Base-by-base conservation (phyloP, 2,888 invertebrate genomes). In the Mantis religiosa region DNA sequence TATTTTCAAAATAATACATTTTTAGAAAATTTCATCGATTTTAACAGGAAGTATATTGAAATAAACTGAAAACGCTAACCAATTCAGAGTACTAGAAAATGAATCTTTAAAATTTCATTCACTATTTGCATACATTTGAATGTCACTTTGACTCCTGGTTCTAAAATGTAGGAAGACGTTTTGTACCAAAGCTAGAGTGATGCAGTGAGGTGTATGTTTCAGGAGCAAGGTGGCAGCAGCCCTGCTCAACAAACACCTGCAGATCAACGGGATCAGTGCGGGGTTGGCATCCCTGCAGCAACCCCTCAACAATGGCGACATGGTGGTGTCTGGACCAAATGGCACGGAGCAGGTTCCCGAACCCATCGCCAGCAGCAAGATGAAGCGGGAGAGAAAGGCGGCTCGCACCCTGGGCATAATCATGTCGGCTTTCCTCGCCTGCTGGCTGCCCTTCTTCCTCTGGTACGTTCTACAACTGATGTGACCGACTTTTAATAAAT, bases 361-460 rank as follows among this genome's bases (percentile, higher is more conserved):
- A 92, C 96, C 96, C 34, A 96, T 96, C 93, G 95, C 97, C 20
- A 93, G 92, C 89, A 97, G 95, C 93, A 97, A 98, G 93, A 98
- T 98, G 97, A 96, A 97, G 92, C 94, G 97, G 88, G 98, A 98
- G 93, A 94, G 97, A 90, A 98, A 98, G 92, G 98, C 98, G 0
- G 98, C 98, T 3, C 95, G 98, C 92, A 99, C 99, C 20, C 95
- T 99, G 84, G 99, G 99, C 89, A 98, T 99, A 92, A 98, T 99
- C 92, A 98, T 99, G 97, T 98, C 98, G 71, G 98, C 98, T 0
- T 99, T 99, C 93, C 94, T 99, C 90, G 95, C 98, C 12, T 99
- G 99, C 93, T 99, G 98, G 98, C 95, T 98, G 91, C 99, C 99
- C 8, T 99, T 99, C 94, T 99, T 99, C 93, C 94, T 98, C 89